A percentile compares a stretch with the other conserved stretches of the same genome.
Evolutionary conservation across 2,797 vertebrate species (phyloP).

Genomic region (Microcaecilia unicolor): DNA sequence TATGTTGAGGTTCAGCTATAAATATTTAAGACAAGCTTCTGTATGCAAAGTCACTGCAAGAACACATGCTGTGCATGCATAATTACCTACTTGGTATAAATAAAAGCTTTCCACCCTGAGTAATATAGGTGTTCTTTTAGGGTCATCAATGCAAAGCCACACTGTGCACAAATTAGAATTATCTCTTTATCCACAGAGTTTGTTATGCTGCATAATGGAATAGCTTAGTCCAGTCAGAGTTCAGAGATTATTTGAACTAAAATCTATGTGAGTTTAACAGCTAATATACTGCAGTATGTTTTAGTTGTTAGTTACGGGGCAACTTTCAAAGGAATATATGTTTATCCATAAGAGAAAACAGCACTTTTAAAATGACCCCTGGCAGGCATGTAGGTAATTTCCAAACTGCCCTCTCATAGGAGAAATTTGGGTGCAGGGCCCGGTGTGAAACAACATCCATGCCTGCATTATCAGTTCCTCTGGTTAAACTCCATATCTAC

Average conservation of each 20-base stretch:
- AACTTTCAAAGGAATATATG: too few relatives aligned
- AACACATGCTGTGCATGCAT: conserved; percentile 11
- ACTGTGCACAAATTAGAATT: conserved; percentile 15
- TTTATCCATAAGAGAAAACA: too few relatives aligned
- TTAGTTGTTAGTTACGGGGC: too few relatives aligned
- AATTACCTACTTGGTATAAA: conserved; percentile 7
- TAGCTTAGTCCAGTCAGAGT: conserved; percentile 11
- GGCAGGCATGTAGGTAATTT: too few relatives aligned
- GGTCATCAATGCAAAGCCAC: conserved; percentile 10
- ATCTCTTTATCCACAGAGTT: conserved; percentile 3
- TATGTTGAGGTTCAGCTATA: background rate
- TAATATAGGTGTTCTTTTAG: background rate
- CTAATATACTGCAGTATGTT: too few relatives aligned
- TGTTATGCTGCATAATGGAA: conserved; percentile 5
- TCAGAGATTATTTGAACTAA: conserved; percentile 15
- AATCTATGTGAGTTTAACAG: conserved; percentile 11
- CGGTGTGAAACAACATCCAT: too few relatives aligned
- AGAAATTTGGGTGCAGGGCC: too few relatives aligned
- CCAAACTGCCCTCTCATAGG: too few relatives aligned
- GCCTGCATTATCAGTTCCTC: too few relatives aligned
- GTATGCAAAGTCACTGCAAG: conserved; percentile 14
- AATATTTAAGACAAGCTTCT: conserved; percentile 6
- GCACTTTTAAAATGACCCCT: too few relatives aligned
- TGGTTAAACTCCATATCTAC: too few relatives aligned
- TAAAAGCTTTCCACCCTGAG: background rate